Percentiles rank a stretch among this genome's conserved stretches.
These are phyloP conservation scores for Climacteris rufus DNA, from an alignment of 2,113 vertebrate genomes.

Conservation along the genomic window DNA sequence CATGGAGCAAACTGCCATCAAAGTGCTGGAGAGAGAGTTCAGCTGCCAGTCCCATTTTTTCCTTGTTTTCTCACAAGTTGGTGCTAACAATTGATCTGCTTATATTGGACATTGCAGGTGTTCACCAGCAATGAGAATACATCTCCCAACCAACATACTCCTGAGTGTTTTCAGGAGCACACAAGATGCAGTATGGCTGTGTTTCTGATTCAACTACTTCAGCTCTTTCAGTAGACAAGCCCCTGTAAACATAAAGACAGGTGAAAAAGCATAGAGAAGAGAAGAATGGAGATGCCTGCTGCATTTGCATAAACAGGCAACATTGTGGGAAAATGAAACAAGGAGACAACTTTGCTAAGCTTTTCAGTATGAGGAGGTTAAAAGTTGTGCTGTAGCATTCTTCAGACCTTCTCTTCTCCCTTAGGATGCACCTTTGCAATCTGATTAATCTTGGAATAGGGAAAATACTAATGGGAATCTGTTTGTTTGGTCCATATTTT, in stretches of 20 bases:
- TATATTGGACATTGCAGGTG: not conserved
- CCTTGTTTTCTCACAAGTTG: not conserved
- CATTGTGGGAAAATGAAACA: not conserved
- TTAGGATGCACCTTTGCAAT: not conserved
- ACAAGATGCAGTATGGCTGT: not conserved
- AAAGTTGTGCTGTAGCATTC: not conserved
- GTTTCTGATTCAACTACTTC: not conserved
- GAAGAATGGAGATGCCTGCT: not conserved
- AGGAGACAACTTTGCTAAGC: not conserved
- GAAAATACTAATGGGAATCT: not conserved
- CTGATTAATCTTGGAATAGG: not conserved
- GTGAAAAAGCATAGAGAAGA: not conserved
- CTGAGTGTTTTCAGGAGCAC: not conserved
- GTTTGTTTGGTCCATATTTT: accelerated
- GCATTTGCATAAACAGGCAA: not conserved
- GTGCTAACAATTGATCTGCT: not conserved
- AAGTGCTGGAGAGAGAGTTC: not conserved
- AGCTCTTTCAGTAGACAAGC: not conserved
- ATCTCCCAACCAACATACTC: not conserved
- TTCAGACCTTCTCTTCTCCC: not conserved
- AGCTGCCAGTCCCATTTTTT: not conserved
- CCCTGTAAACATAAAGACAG: not conserved
- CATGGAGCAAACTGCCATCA: not conserved
- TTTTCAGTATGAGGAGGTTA: not conserved
- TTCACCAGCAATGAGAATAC: not conserved